These are phyloP conservation scores for Polypterus senegalus DNA, from an alignment of 2,113 vertebrate genomes.

Conservation along the genomic window DNA sequence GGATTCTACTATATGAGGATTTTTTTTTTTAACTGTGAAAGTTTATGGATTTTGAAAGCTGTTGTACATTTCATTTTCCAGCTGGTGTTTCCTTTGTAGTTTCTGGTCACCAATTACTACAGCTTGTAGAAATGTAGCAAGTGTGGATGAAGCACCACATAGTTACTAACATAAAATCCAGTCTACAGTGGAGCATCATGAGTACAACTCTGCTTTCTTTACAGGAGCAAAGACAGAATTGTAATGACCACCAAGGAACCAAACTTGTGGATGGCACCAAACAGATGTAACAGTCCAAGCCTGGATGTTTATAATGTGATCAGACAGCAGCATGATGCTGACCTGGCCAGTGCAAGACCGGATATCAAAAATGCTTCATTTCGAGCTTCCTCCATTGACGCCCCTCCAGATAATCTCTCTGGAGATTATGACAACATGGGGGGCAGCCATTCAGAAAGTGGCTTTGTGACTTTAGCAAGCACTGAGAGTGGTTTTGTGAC, in stretches of 20 bases:
- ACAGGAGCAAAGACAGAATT: conserved; percentile 52
- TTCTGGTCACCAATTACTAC: no score
- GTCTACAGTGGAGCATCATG: no score
- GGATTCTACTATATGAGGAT: no score
- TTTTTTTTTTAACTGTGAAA: no score
- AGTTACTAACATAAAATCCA: no score
- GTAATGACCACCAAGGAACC: conserved; percentile 41
- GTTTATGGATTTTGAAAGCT: no score
- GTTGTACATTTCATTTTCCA: no score
- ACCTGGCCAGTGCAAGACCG: conserved; percentile 66
- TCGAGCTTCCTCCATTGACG: conserved; percentile 35
- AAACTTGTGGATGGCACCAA: conserved; percentile 39
- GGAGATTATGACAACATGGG: conserved; percentile 54
- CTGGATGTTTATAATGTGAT: conserved; percentile 77
- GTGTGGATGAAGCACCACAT: no score
- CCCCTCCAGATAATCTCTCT: conserved; percentile 30
- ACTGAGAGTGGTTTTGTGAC: conserved; percentile 75
- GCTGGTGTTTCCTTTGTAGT: no score
- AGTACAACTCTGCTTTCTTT: conserved; percentile 3
- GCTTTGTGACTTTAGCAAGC: conserved; percentile 61
- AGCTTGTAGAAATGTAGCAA: no score
- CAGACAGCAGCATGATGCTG: conserved; percentile 66
- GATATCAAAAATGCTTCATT: conserved; percentile 81
- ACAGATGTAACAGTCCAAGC: conserved; percentile 41
- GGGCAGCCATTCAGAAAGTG: conserved; percentile 45